Evolutionary conservation across 2,888 invertebrate genomes (phyloP).

Genomic region (Parasteatoda lunata): DNA sequence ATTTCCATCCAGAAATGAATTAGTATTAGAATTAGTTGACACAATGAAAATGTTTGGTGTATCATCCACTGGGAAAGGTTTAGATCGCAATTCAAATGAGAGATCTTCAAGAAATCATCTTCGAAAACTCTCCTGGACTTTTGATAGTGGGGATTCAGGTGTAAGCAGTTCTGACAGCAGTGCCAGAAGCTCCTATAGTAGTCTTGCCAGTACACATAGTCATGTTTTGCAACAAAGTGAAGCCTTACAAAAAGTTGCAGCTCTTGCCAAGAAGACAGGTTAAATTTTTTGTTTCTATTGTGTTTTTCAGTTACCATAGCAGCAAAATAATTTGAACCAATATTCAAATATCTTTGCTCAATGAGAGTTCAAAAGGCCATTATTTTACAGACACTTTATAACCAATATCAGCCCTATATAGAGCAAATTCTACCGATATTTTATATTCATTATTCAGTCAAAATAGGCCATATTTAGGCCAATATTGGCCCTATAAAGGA

Average conservation of each 20-base stretch:
- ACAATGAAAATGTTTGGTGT: constrained; percentile 78
- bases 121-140: constrained; percentile 83
- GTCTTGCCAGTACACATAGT: constrained; percentile 71
- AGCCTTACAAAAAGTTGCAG: constrained; percentile 88
- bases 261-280: constrained; percentile 88
- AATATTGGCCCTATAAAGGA: too few relatives aligned
- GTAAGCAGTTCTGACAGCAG: constrained; percentile 74
- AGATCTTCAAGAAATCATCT: constrained; percentile 68
- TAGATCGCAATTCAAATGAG: constrained; percentile 70
- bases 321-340: too few relatives aligned
- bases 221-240: constrained; percentile 79
- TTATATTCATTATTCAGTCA: too few relatives aligned
- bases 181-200: constrained; percentile 72
- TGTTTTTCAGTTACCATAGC: too few relatives aligned
- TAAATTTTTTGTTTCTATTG: constrained; percentile 70
- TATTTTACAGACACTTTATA: too few relatives aligned
- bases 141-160: constrained; percentile 75
- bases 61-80: constrained; percentile 38
- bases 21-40: constrained; percentile 85
- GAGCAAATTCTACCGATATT: too few relatives aligned
- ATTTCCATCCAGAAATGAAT: constrained; percentile 91
- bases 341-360: too few relatives aligned
- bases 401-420: too few relatives aligned
- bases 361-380: too few relatives aligned
- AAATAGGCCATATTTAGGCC: too few relatives aligned